Percentiles rank a stretch among this genome's conserved stretches.
Conservation (phyloP, 2,888 invertebrate species). For the Amphipyra berbera region DNA sequence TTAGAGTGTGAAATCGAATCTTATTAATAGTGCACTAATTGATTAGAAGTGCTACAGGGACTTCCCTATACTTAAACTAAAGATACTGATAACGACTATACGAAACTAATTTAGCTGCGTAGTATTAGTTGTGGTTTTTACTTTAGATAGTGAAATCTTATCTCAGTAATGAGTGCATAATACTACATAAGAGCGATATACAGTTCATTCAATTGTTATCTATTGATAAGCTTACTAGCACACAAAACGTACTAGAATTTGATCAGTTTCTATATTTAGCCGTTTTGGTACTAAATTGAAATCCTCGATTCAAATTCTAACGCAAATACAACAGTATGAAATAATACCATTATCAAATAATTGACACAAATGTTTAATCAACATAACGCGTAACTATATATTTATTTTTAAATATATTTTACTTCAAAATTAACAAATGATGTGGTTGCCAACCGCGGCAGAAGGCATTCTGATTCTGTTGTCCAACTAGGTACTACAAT, state of each 20-base stretch:
- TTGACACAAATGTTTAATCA: conserved; percentile 45
- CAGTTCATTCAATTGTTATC: conserved; percentile 33
- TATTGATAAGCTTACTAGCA: conserved; percentile 31
- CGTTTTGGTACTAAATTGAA: neutral
- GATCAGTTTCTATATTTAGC: conserved; percentile 2
- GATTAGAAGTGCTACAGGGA: conserved; percentile 37
- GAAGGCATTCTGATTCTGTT: conserved; percentile 13
- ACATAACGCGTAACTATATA: conserved; percentile 17
- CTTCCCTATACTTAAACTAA: conserved; percentile 36
- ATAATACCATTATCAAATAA: conserved; percentile 14
- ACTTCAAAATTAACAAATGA: conserved; percentile 6
- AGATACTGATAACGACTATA: conserved; percentile 31
- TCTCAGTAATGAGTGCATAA: conserved; percentile 44
- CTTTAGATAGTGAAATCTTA: conserved; percentile 42
- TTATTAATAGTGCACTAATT: conserved; percentile 36
- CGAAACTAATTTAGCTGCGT: conserved; percentile 27
- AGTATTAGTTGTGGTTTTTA: conserved; percentile 25
- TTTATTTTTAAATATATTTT: conserved; percentile 12
- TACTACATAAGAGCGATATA: conserved; percentile 39
- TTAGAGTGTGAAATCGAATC: conserved; percentile 44
- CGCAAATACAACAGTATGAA: conserved; percentile 18
- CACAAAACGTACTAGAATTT: neutral
- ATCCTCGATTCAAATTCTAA: conserved; percentile 9
- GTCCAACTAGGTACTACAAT: conserved; percentile 5
- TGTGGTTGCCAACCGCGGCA: conserved; percentile 7